A percentile compares a stretch with the other conserved stretches of the same genome.
phyloP scores from a whole-genome alignment of 2,797 vertebrate species.

The Spea hammondii region DNA sequence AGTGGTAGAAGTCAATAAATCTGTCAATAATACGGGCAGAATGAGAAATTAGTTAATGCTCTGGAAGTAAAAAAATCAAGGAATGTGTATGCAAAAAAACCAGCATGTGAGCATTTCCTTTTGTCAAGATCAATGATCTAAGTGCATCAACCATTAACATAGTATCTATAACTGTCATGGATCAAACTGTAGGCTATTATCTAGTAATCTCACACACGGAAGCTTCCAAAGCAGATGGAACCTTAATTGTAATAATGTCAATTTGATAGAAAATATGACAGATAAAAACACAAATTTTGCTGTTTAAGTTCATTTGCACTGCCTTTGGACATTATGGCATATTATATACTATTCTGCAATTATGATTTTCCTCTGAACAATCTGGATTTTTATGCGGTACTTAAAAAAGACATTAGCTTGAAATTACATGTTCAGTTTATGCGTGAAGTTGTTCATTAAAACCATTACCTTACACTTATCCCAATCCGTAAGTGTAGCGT shows the following conservation, averaged over 20 bases:
- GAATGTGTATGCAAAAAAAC: slow-evolving; percentile 21
- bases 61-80: background rate
- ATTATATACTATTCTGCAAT: background rate
- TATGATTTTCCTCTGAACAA: background rate
- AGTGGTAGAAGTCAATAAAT: slow-evolving; percentile 39
- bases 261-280: background rate
- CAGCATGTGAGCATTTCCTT: slow-evolving; percentile 27
- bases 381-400: background rate
- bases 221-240: background rate
- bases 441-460: background rate
- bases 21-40: slow-evolving; percentile 34
- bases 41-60: slow-evolving; percentile 30
- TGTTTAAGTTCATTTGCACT: background rate
- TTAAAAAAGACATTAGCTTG: background rate
- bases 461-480: background rate
- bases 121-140: slow-evolving; percentile 35
- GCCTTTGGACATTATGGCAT: background rate
- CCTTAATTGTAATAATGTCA: background rate
- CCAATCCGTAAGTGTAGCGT: background rate
- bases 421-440: slow-evolving; percentile 1
- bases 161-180: slow-evolving; percentile 24
- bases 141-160: slow-evolving; percentile 21
- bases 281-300: background rate
- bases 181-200: slow-evolving; percentile 20
- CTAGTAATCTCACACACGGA: slow-evolving; percentile 6